Evolutionary conservation across 2,797 vertebrate genomes (phyloP).

Genomic region (Neoniphon sammara): DNA sequence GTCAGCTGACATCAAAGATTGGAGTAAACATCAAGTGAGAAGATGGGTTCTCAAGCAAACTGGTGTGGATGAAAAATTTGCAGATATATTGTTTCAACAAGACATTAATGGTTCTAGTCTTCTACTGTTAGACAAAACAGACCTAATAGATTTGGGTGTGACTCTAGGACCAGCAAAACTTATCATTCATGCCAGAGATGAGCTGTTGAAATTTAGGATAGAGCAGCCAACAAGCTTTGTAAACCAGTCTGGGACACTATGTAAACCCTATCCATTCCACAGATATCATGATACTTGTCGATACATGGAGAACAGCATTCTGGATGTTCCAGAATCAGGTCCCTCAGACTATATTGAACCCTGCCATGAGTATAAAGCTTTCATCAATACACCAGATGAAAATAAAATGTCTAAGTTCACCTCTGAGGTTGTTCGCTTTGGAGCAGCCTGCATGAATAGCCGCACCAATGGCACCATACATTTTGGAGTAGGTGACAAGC

Average conservation of each 20-base stretch:
- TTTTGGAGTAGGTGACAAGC: slow-evolving; percentile 78
- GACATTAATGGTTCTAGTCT: slow-evolving; percentile 67
- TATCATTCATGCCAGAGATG: slow-evolving; percentile 68
- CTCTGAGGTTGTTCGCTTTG: slow-evolving; percentile 71
- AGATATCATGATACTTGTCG: slow-evolving; percentile 65
- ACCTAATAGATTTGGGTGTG: slow-evolving; percentile 42
- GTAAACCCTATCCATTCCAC: slow-evolving; percentile 77
- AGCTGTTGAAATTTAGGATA: slow-evolving; percentile 55
- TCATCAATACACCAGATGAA: slow-evolving; percentile 51
- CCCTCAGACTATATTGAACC: slow-evolving; percentile 72
- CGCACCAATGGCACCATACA: slow-evolving; percentile 83
- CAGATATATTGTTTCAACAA: slow-evolving; percentile 62
- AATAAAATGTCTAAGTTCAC: slow-evolving; percentile 68
- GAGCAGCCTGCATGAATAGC: slow-evolving; percentile 81
- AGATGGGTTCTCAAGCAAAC: slow-evolving; percentile 62
- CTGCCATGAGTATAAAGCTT: slow-evolving; percentile 81
- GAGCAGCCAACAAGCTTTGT: slow-evolving; percentile 22
- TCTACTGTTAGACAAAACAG: slow-evolving; percentile 53
- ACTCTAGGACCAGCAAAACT: slow-evolving; percentile 68
- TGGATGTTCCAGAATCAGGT: slow-evolving; percentile 74
- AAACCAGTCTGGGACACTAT: slow-evolving; percentile 37
- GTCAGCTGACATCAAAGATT: slow-evolving; percentile 63
- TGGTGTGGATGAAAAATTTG: slow-evolving; percentile 47
- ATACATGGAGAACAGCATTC: slow-evolving; percentile 64
- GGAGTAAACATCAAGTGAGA: slow-evolving; percentile 74